phyloP scores from a whole-genome alignment of 2,888 invertebrate genomes.

The Drosophila demipolita region DNA sequence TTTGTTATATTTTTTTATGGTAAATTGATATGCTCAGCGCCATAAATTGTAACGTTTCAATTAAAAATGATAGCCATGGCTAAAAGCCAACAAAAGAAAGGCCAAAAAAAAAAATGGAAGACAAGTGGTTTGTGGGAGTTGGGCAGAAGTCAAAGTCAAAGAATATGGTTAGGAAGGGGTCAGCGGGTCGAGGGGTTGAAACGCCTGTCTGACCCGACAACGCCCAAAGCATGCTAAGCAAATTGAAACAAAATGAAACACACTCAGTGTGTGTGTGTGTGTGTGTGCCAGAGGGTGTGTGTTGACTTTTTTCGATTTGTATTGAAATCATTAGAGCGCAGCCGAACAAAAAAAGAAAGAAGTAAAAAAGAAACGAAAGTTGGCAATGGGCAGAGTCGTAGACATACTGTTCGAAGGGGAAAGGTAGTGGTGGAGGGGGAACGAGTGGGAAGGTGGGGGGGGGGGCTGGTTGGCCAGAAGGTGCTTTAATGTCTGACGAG shows the following conservation, averaged over 20 bases:
- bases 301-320: slow-evolving; percentile 64
- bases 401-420: background rate
- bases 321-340: slow-evolving; percentile 77
- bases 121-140: slow-evolving; percentile 31
- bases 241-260: slow-evolving; percentile 75
- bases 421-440: no score
- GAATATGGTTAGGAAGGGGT: background rate
- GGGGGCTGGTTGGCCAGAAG: background rate
- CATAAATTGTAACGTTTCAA: slow-evolving; percentile 60
- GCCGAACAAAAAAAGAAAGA: slow-evolving; percentile 24
- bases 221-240: slow-evolving; percentile 69
- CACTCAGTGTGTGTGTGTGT: slow-evolving; percentile 5
- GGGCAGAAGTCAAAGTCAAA: background rate
- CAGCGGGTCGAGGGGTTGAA: slow-evolving; percentile 3
- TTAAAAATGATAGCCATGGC: slow-evolving; percentile 57
- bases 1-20: slow-evolving; percentile 20
- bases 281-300: slow-evolving; percentile 22
- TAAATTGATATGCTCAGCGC: slow-evolving; percentile 46
- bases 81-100: slow-evolving; percentile 33
- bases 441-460: rapidly evolving
- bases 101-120: slow-evolving; percentile 18
- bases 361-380: slow-evolving; percentile 11
- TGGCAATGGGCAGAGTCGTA: background rate
- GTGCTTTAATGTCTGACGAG: slow-evolving; percentile 70
- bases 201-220: slow-evolving; percentile 50